Percentiles rank a stretch among this genome's conserved stretches.
Conservation (phyloP, 2,888 invertebrate genomes). For the Galerucella nymphaeae region DNA sequence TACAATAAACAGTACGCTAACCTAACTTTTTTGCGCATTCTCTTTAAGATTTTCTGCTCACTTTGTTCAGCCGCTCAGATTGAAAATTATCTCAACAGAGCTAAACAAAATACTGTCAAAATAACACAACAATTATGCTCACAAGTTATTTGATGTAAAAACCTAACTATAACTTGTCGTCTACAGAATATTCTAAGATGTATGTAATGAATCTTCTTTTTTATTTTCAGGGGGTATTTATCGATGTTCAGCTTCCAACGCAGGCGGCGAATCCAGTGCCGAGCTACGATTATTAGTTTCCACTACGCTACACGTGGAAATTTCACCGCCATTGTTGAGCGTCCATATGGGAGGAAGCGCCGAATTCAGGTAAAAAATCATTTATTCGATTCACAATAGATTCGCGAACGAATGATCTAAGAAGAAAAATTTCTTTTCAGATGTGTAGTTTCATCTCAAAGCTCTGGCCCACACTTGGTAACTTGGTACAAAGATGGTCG, state of each 20-base stretch:
- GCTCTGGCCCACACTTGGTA: constrained; percentile 65
- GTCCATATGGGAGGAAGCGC: constrained; percentile 82
- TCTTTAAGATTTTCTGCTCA: too few species aligned
- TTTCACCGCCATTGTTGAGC: constrained; percentile 73
- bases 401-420: background rate
- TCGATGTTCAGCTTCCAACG: constrained; percentile 76
- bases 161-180: too few species aligned
- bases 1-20: too few species aligned
- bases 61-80: too few species aligned
- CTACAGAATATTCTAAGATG: background rate
- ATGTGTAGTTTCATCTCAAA: constrained; percentile 71
- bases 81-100: too few species aligned
- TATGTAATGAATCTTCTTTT: background rate
- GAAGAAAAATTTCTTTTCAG: constrained; percentile 62
- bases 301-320: constrained; percentile 75
- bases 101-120: too few species aligned
- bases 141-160: too few species aligned
- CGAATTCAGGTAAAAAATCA: constrained; percentile 66
- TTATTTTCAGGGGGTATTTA: constrained; percentile 68
- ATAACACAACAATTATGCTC: too few species aligned
- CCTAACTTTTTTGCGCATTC: too few species aligned
- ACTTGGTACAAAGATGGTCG: constrained; percentile 75
- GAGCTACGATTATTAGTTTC: constrained; percentile 75
- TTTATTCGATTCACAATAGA: background rate
- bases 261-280: constrained; percentile 77